Evolutionary conservation across 1,140 invertebrate genomes (phyloP).

Genomic region (Parasteatoda tepidariorum): DNA sequence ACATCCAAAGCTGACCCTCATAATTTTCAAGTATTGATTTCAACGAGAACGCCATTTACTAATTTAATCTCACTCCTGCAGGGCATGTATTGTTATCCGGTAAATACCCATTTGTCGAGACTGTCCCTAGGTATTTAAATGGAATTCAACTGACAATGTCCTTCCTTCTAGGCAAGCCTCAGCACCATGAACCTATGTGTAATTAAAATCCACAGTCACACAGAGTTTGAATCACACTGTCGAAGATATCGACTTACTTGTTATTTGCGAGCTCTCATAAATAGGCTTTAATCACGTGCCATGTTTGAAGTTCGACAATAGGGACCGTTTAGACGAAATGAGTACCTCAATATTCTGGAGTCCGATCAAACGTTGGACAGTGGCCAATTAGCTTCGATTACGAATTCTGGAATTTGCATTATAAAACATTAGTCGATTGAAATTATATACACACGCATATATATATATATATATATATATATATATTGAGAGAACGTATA

Average conservation of each 20-base stretch:
- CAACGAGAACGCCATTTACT: neutral
- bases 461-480: no score
- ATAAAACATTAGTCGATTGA: no score
- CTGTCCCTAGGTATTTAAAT: constrained; percentile 17
- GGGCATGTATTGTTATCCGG: neutral
- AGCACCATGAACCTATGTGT: constrained; percentile 9
- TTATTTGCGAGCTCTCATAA: constrained; percentile 5
- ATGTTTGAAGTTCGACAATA: constrained; percentile 6
- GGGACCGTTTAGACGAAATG: neutral
- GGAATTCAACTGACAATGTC: constrained; percentile 12
- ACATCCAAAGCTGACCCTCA: no score
- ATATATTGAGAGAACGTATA: no score
- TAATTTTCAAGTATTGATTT: neutral
- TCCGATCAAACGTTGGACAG: neutral
- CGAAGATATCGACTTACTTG: constrained; percentile 2
- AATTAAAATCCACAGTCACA: constrained; percentile 10
- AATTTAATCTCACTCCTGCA: constrained; percentile 19
- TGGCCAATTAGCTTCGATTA: neutral
- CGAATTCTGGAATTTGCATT: no score
- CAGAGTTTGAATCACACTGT: neutral
- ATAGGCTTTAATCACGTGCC: neutral
- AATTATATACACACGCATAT: no score
- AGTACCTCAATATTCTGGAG: neutral
- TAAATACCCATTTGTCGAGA: constrained; percentile 29
- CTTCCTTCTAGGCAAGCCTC: neutral